Conservation (phyloP, 1,140 invertebrate species). For the Stegodyphus mimosarum region DNA sequence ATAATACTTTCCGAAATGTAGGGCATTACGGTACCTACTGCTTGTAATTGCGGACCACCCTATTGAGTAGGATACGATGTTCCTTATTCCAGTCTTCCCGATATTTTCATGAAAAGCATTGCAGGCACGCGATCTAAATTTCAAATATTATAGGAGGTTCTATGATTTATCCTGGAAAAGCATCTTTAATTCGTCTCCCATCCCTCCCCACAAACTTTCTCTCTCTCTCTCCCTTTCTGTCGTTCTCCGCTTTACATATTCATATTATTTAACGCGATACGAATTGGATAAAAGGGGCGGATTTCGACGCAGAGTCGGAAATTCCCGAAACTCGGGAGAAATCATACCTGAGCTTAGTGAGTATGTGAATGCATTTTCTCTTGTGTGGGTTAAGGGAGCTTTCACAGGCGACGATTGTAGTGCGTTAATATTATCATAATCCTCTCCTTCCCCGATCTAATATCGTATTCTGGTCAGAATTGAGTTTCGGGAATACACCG, state of each 20-base stretch:
- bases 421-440: no score
- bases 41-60: neutral
- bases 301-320: neutral
- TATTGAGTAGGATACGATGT: neutral
- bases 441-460: no score
- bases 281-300: constrained; percentile 5
- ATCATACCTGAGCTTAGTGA: no score
- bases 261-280: constrained; percentile 42
- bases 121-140: constrained; percentile 36
- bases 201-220: neutral
- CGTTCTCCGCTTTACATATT: constrained; percentile 39
- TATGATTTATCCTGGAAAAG: constrained; percentile 34
- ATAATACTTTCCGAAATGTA: no score
- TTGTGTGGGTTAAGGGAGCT: no score
- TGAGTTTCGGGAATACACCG: no score
- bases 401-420: no score
- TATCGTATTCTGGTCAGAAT: no score
- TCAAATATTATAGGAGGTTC: constrained; percentile 39
- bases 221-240: neutral
- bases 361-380: no score
- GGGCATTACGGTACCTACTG: neutral
- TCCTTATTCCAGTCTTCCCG: constrained; percentile 6
- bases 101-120: constrained; percentile 27
- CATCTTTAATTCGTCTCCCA: constrained; percentile 27
- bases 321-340: neutral